Evolutionary conservation across 2,113 vertebrate species (phyloP).

Genomic region (Oostethus manadensis): DNA sequence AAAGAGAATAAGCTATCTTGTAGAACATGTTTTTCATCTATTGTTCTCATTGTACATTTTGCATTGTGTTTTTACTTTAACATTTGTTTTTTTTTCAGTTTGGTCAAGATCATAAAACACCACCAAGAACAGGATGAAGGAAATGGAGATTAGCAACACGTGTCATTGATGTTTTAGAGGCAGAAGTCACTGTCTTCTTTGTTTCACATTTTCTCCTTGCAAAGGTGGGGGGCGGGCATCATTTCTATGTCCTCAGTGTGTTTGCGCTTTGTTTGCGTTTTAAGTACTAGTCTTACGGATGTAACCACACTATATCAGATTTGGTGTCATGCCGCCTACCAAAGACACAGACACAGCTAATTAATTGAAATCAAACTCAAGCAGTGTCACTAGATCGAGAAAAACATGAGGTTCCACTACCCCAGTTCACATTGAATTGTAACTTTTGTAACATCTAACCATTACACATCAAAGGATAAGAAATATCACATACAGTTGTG

Average conservation of each 20-base stretch:
- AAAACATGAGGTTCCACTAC: background rate
- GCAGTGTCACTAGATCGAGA: background rate
- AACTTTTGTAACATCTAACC: conserved; percentile 1
- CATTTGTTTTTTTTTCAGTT: conserved; percentile 50
- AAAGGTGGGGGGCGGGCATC: conserved; percentile 3
- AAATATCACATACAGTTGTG: conserved; percentile 37
- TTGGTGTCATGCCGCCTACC: conserved; percentile 25
- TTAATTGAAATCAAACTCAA: background rate
- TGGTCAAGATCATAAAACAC: conserved; percentile 55
- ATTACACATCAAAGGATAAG: conserved; percentile 20
- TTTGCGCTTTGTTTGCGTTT: background rate
- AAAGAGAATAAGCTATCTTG: no score
- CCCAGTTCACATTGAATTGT: background rate
- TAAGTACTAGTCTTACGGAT: conserved; percentile 10
- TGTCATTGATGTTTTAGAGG: conserved; percentile 23
- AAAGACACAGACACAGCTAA: conserved; percentile 26
- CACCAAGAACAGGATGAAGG: conserved; percentile 12
- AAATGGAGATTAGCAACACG: conserved; percentile 30
- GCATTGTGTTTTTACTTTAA: background rate
- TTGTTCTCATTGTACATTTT: no score
- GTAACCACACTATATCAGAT: conserved; percentile 1
- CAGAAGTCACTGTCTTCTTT: conserved; percentile 36
- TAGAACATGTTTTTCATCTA: no score
- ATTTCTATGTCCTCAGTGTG: conserved; percentile 43
- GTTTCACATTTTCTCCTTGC: conserved; percentile 22